A percentile compares a stretch with the other conserved stretches of the same genome.
phyloP scores from a whole-genome alignment of 1,140 invertebrate genomes.

The Drosophila teissieri region DNA sequence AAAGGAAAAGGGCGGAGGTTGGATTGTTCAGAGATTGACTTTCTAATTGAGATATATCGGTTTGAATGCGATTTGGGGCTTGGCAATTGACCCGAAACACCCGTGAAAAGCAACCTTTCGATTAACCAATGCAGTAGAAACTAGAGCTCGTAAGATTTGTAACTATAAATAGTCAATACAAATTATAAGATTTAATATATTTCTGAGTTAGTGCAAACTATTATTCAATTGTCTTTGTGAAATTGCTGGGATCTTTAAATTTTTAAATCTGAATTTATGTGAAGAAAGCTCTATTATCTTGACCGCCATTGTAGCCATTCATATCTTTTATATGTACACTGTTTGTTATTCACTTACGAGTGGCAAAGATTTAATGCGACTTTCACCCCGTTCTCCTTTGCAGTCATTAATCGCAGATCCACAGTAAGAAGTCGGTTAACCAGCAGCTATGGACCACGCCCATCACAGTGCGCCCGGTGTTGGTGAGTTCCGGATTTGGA shows the following conservation, averaged over 20 bases:
- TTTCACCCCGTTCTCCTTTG: constrained; percentile 37
- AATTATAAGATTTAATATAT: too few species aligned
- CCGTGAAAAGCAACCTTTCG: not conserved
- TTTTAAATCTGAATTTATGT: not conserved
- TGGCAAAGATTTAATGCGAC: constrained; percentile 37
- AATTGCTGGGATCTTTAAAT: not conserved
- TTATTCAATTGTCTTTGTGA: too few species aligned
- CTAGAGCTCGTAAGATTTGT: not conserved
- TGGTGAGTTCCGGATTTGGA: constrained; percentile 46
- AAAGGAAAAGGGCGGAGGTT: constrained; percentile 9
- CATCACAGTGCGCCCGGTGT: constrained; percentile 60
- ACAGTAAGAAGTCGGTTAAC: constrained; percentile 1
- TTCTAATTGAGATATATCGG: constrained; percentile 41
- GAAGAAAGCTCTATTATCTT: not conserved
- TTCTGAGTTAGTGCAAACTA: too few species aligned
- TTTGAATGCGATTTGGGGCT: constrained; percentile 19
- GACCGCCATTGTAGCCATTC: constrained; percentile 6
- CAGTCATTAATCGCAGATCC: constrained; percentile 36
- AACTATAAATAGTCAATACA: too few species aligned
- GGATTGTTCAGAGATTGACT: constrained; percentile 29
- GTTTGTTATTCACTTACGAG: constrained; percentile 1
- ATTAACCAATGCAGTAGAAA: constrained; percentile 9
- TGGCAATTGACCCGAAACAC: constrained; percentile 12
- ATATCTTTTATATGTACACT: constrained; percentile 3
- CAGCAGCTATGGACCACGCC: constrained; percentile 68